Percentiles rank a stretch among this genome's conserved stretches.
These are phyloP conservation scores for Scopus umbretta DNA, from an alignment of 2,113 vertebrate species.

Conservation along the genomic window DNA sequence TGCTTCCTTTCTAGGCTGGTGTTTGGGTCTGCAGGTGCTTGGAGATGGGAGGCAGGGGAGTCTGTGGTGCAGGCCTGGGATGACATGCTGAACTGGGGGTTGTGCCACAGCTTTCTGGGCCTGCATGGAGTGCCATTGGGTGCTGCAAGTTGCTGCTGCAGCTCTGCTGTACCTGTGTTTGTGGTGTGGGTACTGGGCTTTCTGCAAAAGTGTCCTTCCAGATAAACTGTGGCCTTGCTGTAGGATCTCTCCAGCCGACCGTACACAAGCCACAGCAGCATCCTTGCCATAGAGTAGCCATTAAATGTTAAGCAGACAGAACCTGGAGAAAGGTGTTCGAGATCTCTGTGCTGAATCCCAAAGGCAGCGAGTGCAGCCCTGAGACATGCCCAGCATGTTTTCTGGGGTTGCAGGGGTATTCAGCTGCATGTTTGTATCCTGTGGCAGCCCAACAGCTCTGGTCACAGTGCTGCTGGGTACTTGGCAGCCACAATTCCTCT, in stretches of 20 bases:
- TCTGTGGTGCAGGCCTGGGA: not conserved
- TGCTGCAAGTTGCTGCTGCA: not conserved
- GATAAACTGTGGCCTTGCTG: not conserved
- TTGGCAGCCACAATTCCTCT: fast-evolving
- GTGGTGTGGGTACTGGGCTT: not conserved
- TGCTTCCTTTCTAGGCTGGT: not conserved
- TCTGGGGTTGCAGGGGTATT: not conserved
- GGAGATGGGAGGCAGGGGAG: not conserved
- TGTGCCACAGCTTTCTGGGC: not conserved
- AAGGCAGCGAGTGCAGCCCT: not conserved
- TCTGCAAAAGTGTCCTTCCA: not conserved
- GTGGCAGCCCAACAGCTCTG: not conserved
- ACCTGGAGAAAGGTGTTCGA: no score
- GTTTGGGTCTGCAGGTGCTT: fast-evolving
- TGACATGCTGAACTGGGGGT: not conserved
- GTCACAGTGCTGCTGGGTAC: not conserved
- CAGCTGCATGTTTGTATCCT: not conserved
- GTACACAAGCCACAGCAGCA: not conserved
- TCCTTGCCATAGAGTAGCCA: not conserved
- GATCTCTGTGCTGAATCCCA: not conserved
- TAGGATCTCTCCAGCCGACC: not conserved
- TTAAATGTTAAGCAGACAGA: not conserved
- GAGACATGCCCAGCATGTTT: fast-evolving
- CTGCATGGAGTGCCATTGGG: fast-evolving
- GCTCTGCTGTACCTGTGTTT: not conserved